These are phyloP conservation scores for Pteronotus mesoamericanus DNA, from an alignment of 2,797 vertebrate species.

Conservation along the genomic window DNA sequence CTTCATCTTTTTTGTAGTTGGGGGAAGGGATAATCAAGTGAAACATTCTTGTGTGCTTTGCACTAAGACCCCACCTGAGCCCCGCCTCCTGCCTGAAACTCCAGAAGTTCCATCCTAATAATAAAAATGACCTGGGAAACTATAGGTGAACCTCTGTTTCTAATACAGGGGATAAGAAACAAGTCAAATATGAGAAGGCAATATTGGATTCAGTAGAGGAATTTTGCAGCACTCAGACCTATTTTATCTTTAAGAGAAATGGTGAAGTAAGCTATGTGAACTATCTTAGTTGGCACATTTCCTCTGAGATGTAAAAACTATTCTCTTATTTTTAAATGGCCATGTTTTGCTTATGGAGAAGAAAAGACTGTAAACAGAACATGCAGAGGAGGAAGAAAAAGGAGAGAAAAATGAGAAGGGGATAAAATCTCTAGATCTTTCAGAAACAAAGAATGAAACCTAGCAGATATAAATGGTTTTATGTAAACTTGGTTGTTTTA, in stretches of 20 bases:
- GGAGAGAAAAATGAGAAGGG: not conserved
- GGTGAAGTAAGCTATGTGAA: not conserved
- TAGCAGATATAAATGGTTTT: not conserved
- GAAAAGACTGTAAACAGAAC: not conserved
- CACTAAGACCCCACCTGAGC: not conserved
- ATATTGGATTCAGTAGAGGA: not conserved
- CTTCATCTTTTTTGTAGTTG: not conserved
- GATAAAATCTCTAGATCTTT: not conserved
- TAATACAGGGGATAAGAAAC: not conserved
- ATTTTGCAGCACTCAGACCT: not conserved
- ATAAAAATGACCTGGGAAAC: not conserved
- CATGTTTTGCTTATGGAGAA: not conserved
- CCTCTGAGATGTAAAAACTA: not conserved
- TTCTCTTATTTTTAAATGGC: not conserved
- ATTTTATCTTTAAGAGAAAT: constrained; percentile 23
- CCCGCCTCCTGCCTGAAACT: not conserved
- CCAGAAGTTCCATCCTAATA: not conserved
- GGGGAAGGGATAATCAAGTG: not conserved
- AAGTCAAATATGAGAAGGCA: not conserved
- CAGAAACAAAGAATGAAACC: not conserved
- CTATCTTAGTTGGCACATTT: not conserved
- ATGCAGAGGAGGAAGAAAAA: not conserved
- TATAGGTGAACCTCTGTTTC: not conserved
- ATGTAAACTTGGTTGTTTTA: not conserved
- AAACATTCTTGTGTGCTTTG: not conserved